Evolutionary conservation across 1,140 invertebrate species (phyloP), one percentile per base, ranked within the genome.

Genomic region (Metaphire vulgaris): DNA sequence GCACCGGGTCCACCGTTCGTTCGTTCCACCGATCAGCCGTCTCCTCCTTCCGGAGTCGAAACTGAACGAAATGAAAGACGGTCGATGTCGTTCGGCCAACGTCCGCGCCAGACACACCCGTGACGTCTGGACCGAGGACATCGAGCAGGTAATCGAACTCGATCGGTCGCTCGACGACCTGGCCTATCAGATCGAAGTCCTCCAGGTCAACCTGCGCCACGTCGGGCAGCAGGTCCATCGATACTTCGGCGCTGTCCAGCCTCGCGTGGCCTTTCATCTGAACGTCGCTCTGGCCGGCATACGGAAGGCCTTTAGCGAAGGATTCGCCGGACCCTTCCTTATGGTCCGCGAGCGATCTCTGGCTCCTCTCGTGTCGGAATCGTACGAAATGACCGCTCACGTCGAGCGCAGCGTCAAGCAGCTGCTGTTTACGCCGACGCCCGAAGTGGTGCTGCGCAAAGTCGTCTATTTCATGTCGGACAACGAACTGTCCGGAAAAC

Each of bases 401-500:
- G 33, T 67, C 15, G 75, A 76, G 21, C 6, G 74, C 16, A 31
- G 56, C 1, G 33, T 74, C 30, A 68, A 74, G 29, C 74, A 74
- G 65, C 65, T 77, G n/a, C 30, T 56, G 30, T 74, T 69, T 16
- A 68, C 64, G 2, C 31, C 76, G 28, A 33, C 72, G 28, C 31
- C 30, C 14, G 76, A 77, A 26, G 30, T 72, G 15, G 28, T 69
- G 26, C 33, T 69, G 15, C 34, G 76, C 12, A 77, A 33, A 41
- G 72, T 77, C n/a, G 16, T 77, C 33, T 77, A 74, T 72, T 72
- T 65, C 72, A 68, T 69, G 34, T 33, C 76, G 34, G 72, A 77
- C 66, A 74, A 29, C 66, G 70, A 74, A 33, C 65, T 77, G 2
- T 77, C 76, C 15, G 65, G 32, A 33, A 74, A 74, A 34, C 33